Conservation (phyloP, 2,113 vertebrate genomes). For the Lagopus muta region DNA sequence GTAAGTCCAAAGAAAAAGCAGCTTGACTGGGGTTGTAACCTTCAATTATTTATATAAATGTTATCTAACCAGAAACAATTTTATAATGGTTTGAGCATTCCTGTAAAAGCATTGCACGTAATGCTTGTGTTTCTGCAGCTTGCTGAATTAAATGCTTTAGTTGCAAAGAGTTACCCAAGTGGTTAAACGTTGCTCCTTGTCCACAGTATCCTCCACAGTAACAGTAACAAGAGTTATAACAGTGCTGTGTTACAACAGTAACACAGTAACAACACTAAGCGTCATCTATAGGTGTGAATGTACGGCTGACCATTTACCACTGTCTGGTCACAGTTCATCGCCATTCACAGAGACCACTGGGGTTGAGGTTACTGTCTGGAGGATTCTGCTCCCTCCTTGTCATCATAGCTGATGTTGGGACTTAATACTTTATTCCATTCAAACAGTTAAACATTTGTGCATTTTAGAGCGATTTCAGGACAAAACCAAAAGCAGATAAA, state of each 20-base stretch:
- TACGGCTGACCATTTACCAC: neutral
- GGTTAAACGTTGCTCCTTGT: neutral
- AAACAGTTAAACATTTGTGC: neutral
- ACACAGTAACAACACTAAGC: neutral
- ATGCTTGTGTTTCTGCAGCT: neutral
- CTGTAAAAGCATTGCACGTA: neutral
- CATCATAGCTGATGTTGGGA: neutral
- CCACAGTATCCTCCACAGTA: neutral
- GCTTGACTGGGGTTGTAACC: too few relatives aligned
- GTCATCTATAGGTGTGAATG: neutral
- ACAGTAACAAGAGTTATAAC: too few relatives aligned
- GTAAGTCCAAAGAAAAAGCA: neutral
- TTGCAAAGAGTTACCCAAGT: neutral
- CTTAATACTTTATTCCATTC: neutral
- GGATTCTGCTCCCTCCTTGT: neutral
- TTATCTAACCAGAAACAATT: neutral
- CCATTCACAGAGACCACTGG: neutral
- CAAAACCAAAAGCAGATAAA: neutral
- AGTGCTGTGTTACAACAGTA: too few relatives aligned
- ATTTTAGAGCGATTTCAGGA: neutral
- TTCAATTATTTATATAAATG: neutral
- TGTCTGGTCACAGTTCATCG: neutral
- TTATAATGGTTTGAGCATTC: neutral
- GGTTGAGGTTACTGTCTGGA: neutral
- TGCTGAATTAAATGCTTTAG: neutral